Evolutionary conservation across 2,113 vertebrate genomes (phyloP).

Genomic region (Chionodraco myersi): DNA sequence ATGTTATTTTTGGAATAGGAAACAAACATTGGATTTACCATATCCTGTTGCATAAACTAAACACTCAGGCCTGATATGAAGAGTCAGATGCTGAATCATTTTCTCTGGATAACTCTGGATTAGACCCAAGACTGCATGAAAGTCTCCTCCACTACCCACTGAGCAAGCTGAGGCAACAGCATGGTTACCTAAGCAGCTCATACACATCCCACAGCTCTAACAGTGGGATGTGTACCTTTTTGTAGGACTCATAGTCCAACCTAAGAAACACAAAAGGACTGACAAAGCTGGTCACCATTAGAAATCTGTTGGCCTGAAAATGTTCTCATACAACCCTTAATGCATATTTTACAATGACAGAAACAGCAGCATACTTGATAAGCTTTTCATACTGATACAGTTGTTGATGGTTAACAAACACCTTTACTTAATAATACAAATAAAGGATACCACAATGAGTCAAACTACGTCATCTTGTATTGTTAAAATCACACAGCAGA

Average conservation of each 20-base stretch:
- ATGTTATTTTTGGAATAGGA: neutral
- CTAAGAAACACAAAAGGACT: neutral
- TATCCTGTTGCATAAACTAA: neutral
- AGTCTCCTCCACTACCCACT: neutral
- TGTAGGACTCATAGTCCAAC: conserved; percentile 1
- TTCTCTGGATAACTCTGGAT: conserved; percentile 6
- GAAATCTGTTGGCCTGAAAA: neutral
- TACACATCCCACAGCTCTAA: conserved; percentile 1
- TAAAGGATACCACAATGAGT: neutral
- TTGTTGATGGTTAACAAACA: neutral
- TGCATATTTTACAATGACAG: neutral
- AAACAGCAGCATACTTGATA: neutral
- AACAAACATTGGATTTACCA: neutral
- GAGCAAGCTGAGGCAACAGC: conserved; percentile 11
- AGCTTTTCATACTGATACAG: neutral
- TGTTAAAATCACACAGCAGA: neutral
- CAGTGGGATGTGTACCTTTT: conserved; percentile 14
- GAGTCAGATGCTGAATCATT: conserved; percentile 2
- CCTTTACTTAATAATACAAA: neutral
- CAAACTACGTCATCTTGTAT: neutral
- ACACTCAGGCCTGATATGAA: neutral
- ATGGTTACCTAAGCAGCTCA: conserved; percentile 30
- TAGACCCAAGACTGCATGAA: conserved; percentile 5
- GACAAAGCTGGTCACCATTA: neutral
- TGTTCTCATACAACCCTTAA: neutral